A percentile compares a stretch with the other conserved stretches of the same genome.
Conservation (phyloP, 1,140 invertebrate species). For the Neelides sp. region DNA sequence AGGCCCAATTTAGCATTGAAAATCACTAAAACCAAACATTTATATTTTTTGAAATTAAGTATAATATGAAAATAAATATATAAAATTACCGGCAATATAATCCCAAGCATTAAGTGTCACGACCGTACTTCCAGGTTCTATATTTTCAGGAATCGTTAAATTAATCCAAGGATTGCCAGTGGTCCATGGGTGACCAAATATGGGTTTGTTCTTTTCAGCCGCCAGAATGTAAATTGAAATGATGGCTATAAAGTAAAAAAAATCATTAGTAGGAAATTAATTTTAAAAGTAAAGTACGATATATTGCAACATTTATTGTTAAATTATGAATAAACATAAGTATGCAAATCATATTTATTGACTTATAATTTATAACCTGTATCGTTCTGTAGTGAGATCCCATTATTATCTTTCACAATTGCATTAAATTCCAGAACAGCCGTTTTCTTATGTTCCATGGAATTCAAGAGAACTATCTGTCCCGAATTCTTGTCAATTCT, state of each 20-base stretch:
- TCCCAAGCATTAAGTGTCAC: conserved; percentile 61
- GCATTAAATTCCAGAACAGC: conserved; percentile 67
- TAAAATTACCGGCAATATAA: conserved; percentile 48
- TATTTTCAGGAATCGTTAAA: conserved; percentile 59
- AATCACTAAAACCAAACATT: no score
- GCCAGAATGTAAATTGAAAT: conserved; percentile 67
- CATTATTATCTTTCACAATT: conserved; percentile 57
- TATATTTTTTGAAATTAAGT: no score
- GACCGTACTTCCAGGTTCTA: conserved; percentile 59
- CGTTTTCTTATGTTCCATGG: conserved; percentile 60
- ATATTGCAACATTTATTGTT: no score
- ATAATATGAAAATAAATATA: no score
- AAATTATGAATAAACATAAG: not conserved
- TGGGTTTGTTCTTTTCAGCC: conserved; percentile 61
- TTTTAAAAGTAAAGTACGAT: no score
- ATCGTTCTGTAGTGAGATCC: conserved; percentile 46
- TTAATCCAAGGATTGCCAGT: conserved; percentile 47
- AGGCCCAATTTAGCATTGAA: no score
- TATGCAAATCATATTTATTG: not conserved
- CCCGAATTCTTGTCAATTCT: conserved; percentile 54
- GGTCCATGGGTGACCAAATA: conserved; percentile 50
- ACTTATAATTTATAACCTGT: conserved; percentile 37
- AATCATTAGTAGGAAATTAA: no score
- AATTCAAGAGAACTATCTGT: conserved; percentile 53
- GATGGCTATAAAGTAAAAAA: conserved; percentile 39